These are phyloP conservation scores for Strix aluco DNA, from an alignment of 2,113 vertebrate species.

Conservation along the genomic window DNA sequence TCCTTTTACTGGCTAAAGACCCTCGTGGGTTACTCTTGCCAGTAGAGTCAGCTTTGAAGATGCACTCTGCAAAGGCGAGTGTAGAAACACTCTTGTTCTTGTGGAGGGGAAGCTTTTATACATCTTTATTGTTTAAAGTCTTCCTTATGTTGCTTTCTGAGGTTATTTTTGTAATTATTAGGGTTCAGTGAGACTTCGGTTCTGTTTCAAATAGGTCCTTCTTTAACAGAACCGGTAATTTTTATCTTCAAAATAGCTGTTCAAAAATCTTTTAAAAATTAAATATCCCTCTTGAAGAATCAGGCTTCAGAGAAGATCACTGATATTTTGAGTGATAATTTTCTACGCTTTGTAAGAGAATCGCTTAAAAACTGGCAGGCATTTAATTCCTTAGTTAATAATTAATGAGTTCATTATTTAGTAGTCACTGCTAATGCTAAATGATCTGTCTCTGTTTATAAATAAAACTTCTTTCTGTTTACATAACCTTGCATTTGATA, in stretches of 20 bases:
- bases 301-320: not conserved
- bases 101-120: not conserved
- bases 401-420: not conserved
- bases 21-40: not conserved
- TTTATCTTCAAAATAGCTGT: not conserved
- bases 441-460: not conserved
- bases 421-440: not conserved
- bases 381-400: not conserved
- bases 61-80: not conserved
- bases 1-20: not conserved
- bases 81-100: not conserved
- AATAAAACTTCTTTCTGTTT: not conserved
- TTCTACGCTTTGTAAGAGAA: not conserved
- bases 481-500: not conserved
- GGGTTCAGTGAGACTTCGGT: not conserved
- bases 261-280: not conserved
- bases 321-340: not conserved
- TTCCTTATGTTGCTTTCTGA: not conserved
- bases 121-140: not conserved
- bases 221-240: not conserved
- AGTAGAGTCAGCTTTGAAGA: not conserved
- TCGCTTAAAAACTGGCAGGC: not conserved
- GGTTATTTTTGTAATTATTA: not conserved
- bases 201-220: not conserved
- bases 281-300: not conserved